A percentile compares a stretch with the other conserved stretches of the same genome.
Conservation (phyloP, 2,113 vertebrate species). For the Thomomys bottae region DNA sequence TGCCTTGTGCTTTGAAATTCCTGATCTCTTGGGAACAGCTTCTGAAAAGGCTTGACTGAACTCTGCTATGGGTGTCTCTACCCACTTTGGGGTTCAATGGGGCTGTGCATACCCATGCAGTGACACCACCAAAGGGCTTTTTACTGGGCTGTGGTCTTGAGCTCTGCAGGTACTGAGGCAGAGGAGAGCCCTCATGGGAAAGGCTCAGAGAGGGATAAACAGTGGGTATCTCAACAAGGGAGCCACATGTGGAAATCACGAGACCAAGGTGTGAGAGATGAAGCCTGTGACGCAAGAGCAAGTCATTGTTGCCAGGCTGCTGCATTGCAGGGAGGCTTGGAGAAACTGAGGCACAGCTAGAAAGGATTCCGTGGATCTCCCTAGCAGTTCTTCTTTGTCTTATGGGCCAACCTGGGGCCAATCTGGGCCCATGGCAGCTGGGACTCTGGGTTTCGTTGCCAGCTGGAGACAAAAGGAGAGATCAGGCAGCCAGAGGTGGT, state of each 20-base stretch:
- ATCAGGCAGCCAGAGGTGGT: background rate
- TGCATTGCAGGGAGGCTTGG: background rate
- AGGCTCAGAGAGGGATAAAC: background rate
- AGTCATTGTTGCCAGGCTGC: background rate
- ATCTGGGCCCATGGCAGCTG: background rate
- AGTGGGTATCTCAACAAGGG: background rate
- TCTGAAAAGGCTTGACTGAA: background rate
- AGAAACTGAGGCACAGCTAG: background rate
- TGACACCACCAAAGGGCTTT: background rate
- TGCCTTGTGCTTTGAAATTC: background rate
- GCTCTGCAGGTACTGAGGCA: background rate
- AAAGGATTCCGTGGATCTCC: background rate
- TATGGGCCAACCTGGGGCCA: background rate
- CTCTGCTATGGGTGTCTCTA: background rate
- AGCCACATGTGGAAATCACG: background rate
- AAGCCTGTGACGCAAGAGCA: too few relatives aligned
- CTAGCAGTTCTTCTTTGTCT: background rate
- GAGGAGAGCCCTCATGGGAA: background rate
- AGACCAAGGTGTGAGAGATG: background rate
- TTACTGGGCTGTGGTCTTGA: background rate
- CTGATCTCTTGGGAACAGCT: background rate
- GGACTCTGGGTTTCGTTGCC: background rate
- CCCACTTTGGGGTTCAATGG: too few relatives aligned
- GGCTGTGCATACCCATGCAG: background rate
- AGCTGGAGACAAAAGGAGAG: background rate